Percentiles rank a stretch among this genome's conserved stretches.
phyloP scores from a whole-genome alignment of 2,113 vertebrate genomes.

The Podarcis raffonei region DNA sequence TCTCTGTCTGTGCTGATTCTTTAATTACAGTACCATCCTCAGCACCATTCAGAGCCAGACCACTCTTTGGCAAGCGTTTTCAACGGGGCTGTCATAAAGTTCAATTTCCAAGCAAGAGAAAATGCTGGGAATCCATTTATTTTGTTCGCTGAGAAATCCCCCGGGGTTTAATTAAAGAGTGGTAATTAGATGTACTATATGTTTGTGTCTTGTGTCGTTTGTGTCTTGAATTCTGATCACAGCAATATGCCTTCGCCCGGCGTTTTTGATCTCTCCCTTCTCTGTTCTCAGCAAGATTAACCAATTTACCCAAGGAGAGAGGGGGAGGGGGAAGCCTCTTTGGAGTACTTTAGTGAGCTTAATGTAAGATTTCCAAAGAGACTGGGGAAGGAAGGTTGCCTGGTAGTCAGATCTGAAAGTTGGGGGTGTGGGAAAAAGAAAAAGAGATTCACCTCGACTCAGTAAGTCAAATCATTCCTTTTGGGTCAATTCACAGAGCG shows the following conservation, averaged over 20 bases:
- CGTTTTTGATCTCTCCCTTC: conserved; percentile 67
- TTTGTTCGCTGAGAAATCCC: conserved; percentile 38
- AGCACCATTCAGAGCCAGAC: conserved; percentile 28
- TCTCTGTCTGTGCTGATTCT: conserved; percentile 36
- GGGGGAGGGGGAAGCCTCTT: conserved; percentile 23
- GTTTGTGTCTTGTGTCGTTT: conserved; percentile 51
- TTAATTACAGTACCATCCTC: conserved; percentile 35
- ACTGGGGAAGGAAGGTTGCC: background rate
- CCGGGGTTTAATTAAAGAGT: conserved; percentile 69
- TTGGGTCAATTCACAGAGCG: background rate
- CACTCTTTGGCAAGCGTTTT: conserved; percentile 39
- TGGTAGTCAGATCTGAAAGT: background rate
- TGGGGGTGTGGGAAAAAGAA: background rate
- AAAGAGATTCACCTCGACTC: background rate
- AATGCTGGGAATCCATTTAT: conserved; percentile 59
- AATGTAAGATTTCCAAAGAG: background rate
- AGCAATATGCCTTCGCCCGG: conserved; percentile 47
- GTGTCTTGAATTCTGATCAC: conserved; percentile 69
- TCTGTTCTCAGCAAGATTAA: conserved; percentile 51
- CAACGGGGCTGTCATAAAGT: conserved; percentile 42
- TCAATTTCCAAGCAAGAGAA: conserved; percentile 54
- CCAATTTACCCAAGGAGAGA: conserved; percentile 31
- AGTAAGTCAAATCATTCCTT: background rate
- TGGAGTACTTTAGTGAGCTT: conserved; percentile 51
- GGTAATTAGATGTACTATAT: conserved; percentile 66